phyloP scores from a whole-genome alignment of 2,797 vertebrate genomes.

The Bucorvus abyssinicus region DNA sequence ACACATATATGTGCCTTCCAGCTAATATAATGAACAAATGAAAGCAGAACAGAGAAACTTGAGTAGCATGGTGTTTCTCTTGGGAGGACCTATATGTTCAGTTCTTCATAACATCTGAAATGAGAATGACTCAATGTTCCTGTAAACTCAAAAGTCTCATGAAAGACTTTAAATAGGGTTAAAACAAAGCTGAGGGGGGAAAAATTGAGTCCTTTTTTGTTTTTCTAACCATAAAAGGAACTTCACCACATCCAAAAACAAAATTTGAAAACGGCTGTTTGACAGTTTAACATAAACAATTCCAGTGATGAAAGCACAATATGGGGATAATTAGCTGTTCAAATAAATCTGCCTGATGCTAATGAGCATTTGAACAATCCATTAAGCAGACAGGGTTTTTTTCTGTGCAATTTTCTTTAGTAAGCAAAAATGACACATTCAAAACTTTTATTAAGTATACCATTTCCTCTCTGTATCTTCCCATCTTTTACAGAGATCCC shows the following conservation, averaged over 20 bases:
- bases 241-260: constrained; percentile 3
- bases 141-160: not conserved
- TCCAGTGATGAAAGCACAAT: constrained; percentile 64
- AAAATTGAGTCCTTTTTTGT: not conserved
- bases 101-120: not conserved
- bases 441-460: not conserved
- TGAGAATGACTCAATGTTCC: not conserved
- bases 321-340: constrained; percentile 62
- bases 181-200: not conserved
- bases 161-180: constrained; percentile 4
- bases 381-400: constrained; percentile 17
- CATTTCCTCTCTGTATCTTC: not conserved
- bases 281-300: constrained; percentile 57
- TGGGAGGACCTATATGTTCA: not conserved
- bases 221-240: constrained; percentile 6
- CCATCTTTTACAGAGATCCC: not conserved
- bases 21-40: not conserved
- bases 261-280: constrained; percentile 26
- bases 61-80: not conserved
- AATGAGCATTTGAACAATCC: constrained; percentile 62
- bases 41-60: not conserved
- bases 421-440: constrained; percentile 46
- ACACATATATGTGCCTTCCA: not conserved
- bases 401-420: constrained; percentile 29
- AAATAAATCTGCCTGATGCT: constrained; percentile 63